These are phyloP conservation scores for Heliconius congener DNA, from an alignment of 1,140 invertebrate species.

Conservation along the genomic window DNA sequence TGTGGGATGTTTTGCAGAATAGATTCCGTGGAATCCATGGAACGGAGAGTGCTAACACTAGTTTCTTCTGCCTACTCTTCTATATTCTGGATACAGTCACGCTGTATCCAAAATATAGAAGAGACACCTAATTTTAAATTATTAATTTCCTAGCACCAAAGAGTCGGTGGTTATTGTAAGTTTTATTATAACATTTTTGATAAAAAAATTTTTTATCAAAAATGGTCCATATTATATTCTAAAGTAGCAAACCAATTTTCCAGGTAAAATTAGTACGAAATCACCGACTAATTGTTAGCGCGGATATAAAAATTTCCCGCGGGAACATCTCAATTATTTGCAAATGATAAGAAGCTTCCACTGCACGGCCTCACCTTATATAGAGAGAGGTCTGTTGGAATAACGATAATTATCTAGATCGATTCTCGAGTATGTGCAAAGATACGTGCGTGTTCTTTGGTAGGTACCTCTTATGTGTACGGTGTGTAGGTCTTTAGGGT, in stretches of 20 bases:
- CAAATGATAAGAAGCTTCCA: conserved; percentile 34
- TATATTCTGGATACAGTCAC: too few relatives aligned
- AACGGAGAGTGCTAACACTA: too few relatives aligned
- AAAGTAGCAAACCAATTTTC: not conserved
- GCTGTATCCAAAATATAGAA: too few relatives aligned
- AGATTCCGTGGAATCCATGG: too few relatives aligned
- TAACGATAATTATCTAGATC: conserved; percentile 1
- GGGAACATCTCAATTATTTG: conserved; percentile 33
- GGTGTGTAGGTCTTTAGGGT: too few relatives aligned
- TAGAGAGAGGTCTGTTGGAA: not conserved
- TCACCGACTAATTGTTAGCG: conserved; percentile 31
- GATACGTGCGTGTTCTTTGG: not conserved
- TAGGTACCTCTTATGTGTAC: not conserved
- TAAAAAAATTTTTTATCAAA: too few relatives aligned
- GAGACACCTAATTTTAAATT: too few relatives aligned
- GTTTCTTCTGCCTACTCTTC: too few relatives aligned
- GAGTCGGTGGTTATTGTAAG: too few relatives aligned
- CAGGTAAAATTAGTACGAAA: conserved; percentile 27
- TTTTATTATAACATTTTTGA: too few relatives aligned
- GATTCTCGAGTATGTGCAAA: not conserved
- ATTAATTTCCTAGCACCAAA: too few relatives aligned
- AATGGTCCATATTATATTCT: not conserved
- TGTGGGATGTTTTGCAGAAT: too few relatives aligned
- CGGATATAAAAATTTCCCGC: conserved; percentile 37
- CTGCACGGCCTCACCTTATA: conserved; percentile 1